Conservation (phyloP, 2,888 invertebrate genomes). For the Cremastobaeus sp. region DNA sequence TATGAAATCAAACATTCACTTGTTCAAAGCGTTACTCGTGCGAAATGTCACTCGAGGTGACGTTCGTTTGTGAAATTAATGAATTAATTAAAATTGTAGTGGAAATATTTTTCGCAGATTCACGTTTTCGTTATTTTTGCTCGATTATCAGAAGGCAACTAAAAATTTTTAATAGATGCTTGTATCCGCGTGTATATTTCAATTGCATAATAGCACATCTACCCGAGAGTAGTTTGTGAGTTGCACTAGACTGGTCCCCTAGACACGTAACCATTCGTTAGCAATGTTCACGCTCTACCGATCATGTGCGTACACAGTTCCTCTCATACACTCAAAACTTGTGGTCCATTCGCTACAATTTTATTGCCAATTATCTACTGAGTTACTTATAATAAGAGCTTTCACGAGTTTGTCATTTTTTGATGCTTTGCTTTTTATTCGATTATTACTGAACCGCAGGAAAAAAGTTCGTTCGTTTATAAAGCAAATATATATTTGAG, state of each 20-base stretch:
- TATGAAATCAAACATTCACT: no score
- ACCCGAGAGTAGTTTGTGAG: conserved; percentile 54
- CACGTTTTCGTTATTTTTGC: no score
- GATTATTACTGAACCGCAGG: no score
- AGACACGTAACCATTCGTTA: conserved; percentile 71
- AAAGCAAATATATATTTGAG: no score
- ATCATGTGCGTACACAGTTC: conserved; percentile 63
- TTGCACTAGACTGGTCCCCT: conserved; percentile 64
- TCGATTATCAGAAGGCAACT: no score
- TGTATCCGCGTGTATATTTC: conserved; percentile 42
- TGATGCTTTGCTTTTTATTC: no score
- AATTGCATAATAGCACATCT: conserved; percentile 54
- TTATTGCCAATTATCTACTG: conserved; percentile 53
- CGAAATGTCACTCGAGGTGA: no score
- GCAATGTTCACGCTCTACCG: conserved; percentile 68
- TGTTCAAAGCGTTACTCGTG: no score
- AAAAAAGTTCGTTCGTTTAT: no score
- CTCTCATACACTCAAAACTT: conserved; percentile 41
- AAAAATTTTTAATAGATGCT: conserved; percentile 30
- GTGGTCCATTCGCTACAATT: conserved; percentile 43
- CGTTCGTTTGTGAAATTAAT: no score
- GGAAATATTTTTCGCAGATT: no score
- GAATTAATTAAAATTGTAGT: no score
- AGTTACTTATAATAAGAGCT: conserved; percentile 34
- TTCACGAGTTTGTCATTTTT: conserved; percentile 12